Base-by-base conservation (phyloP, 2,888 invertebrate species). In the Chalcosyrphus nemorum region DNA sequence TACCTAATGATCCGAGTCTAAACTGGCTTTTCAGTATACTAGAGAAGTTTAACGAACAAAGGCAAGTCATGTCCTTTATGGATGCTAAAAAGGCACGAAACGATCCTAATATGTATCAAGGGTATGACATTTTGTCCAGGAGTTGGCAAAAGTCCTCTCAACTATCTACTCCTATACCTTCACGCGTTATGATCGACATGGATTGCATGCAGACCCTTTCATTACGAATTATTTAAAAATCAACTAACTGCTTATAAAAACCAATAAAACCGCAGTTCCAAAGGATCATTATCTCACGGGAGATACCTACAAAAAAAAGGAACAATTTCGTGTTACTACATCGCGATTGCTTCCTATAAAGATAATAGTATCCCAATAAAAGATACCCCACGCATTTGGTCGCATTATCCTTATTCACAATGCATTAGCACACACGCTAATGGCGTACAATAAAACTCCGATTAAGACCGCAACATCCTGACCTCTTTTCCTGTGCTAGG, bases 381-480 rank as follows among this genome's bases (percentile, higher is more conserved):
- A 15, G 19, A 50, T 63, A 50, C 56, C 65, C 43, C 70, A 71
- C 47, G 52, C 50, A 71, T 21, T n/a, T 45, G 45, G 32, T n/a
- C 57, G 68, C 32, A 84, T 84, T 84, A 80, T 84, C 84, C 21
- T 9, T 38, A 45, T 52, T 65, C 29, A 35, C 29, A 50, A 59
- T 84, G 84, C 80, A 84, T 84, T 84, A 84, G 70, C 84, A 80
- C 74, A 65, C 38, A 24, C 74, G 56, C 63, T 80, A 84, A 74
- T 80, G 84, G 61, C 43, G 19, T 19, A 63, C 68, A 81, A 76
- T 84, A 80, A 74, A 80, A 61, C 38, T 45, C 72, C 68, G 56
- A 80, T 71, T 66, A 54, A 80, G 59, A 84, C 57, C 65, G 68
- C 61, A 65, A 50, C 35, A 32, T 38, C 21, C 72, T 59, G 59